Percentiles rank a stretch among this genome's conserved stretches.
These are phyloP conservation scores for Falco peregrinus DNA, from an alignment of 2,797 vertebrate species.

Conservation along the genomic window DNA sequence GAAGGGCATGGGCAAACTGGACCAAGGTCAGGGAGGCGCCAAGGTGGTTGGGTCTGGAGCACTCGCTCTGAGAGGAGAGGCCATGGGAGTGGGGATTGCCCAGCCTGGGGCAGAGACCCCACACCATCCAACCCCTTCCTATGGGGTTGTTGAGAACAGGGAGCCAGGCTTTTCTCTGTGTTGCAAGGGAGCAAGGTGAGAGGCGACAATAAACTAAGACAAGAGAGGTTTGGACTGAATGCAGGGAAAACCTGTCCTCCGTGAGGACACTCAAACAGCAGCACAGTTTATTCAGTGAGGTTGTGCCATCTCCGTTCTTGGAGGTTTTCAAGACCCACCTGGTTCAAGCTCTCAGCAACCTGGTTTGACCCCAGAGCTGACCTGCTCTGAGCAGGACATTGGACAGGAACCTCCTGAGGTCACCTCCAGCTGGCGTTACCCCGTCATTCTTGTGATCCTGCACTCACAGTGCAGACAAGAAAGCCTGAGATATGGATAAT, in stretches of 20 bases:
- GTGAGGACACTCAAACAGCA: not conserved
- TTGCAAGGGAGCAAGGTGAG: not conserved
- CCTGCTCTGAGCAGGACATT: not conserved
- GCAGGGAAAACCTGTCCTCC: not conserved
- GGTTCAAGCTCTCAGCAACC: not conserved
- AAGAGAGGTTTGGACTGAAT: not conserved
- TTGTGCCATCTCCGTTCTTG: not conserved
- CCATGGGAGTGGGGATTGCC: not conserved
- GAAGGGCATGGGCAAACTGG: not conserved
- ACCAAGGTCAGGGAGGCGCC: not conserved
- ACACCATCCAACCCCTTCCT: not conserved
- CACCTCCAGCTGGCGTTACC: not conserved
- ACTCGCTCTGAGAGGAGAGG: not conserved
- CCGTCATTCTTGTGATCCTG: not conserved
- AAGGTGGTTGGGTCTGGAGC: not conserved
- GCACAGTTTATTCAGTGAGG: not conserved
- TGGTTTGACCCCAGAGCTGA: not conserved
- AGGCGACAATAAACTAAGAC: not conserved
- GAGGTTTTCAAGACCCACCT: not conserved
- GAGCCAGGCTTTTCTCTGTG: not conserved
- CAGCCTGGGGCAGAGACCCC: not conserved
- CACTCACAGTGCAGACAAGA: not conserved
- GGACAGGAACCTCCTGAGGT: not conserved
- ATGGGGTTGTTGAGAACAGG: not conserved
- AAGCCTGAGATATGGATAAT: not conserved